These are phyloP conservation scores for Syritta pipiens DNA, from an alignment of 2,888 invertebrate species.

Conservation along the genomic window DNA sequence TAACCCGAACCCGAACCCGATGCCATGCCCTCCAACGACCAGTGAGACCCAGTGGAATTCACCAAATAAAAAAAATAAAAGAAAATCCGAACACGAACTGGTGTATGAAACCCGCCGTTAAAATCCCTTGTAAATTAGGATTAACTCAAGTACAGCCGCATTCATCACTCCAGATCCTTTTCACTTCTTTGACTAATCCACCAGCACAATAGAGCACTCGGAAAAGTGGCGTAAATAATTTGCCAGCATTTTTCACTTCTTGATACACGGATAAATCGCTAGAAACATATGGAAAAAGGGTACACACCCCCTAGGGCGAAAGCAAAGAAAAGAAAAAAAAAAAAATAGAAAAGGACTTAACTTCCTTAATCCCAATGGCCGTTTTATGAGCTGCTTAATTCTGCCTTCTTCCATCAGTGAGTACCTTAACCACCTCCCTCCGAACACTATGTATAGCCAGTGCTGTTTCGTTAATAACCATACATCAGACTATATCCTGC, in stretches of 20 bases:
- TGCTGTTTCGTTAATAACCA: too few species aligned
- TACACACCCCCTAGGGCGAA: not conserved
- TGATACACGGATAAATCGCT: conserved; percentile 29
- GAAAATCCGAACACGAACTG: too few species aligned
- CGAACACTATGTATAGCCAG: too few species aligned
- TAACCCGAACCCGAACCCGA: too few species aligned
- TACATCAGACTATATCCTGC: conserved; percentile 1
- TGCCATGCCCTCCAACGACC: too few species aligned
- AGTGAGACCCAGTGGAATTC: too few species aligned
- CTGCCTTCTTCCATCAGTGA: conserved; percentile 10
- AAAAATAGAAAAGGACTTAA: not conserved
- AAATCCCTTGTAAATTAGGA: conserved; percentile 4
- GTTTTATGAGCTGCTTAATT: conserved; percentile 50
- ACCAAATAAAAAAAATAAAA: too few species aligned
- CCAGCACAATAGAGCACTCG: conserved; percentile 14
- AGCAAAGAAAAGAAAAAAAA: not conserved
- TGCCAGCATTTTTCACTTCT: conserved; percentile 1
- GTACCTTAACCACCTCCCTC: too few species aligned
- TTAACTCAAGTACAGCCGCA: conserved; percentile 7
- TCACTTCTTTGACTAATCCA: conserved; percentile 21
- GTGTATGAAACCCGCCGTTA: not conserved
- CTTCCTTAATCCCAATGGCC: conserved; percentile 42
- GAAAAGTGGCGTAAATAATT: conserved; percentile 45
- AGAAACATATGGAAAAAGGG: conserved; percentile 16
- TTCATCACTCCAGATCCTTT: conserved; percentile 14